Percentiles rank a stretch among this genome's conserved stretches.
phyloP scores from a whole-genome alignment of 2,797 vertebrate genomes.

The Sebastes elongatus region DNA sequence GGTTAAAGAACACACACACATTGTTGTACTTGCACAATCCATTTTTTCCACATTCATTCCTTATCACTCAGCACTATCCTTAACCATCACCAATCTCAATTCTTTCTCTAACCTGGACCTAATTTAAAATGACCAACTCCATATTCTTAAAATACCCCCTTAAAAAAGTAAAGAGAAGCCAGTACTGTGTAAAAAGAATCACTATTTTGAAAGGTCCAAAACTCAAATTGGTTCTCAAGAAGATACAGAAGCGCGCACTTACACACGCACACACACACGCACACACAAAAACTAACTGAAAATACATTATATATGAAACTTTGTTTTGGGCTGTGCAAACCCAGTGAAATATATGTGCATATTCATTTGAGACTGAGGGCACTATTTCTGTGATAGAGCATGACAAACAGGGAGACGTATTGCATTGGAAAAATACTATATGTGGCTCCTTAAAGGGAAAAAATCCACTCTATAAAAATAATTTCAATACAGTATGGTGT shows the following conservation, averaged over 20 bases:
- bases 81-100: neutral
- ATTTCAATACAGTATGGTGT: accelerated
- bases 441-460: neutral
- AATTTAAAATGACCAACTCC: neutral
- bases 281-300: neutral
- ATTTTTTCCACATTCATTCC: neutral
- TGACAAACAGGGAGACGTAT: neutral
- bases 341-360: slow-evolving; percentile 19
- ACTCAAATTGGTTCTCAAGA: neutral
- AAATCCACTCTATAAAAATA: neutral
- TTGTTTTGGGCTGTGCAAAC: neutral
- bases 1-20: neutral
- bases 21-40: neutral
- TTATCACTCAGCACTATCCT: neutral
- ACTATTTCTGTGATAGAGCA: slow-evolving; percentile 3
- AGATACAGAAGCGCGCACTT: neutral
- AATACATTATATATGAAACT: neutral
- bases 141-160: neutral
- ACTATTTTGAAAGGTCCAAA: neutral
- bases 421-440: neutral
- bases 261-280: neutral
- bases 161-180: neutral
- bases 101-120: neutral
- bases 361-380: slow-evolving; percentile 14
- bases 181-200: neutral